Evolutionary conservation across 2,888 invertebrate species (phyloP), one percentile per base, ranked within the genome.

Genomic region (Chymomyza fuscimana): DNA sequence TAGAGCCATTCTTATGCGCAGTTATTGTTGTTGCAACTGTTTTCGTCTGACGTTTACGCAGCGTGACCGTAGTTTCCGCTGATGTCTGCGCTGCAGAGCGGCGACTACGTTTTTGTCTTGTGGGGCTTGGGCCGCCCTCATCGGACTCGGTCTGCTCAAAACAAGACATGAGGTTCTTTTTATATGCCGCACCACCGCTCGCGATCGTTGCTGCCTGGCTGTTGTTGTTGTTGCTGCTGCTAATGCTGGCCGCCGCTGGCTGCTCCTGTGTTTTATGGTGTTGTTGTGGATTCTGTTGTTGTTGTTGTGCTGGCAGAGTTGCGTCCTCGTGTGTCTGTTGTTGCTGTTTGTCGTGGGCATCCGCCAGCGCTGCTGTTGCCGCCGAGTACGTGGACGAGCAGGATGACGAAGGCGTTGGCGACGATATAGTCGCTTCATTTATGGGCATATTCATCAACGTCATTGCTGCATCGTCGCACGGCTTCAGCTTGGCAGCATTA

Each of bases 141-240:
- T 19, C 54, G 19, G 15, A 22, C 50, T 70, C 16, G 70, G 56
- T 46, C 61, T 86, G 87, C 66, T 90, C 91, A 70, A 91, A 91
- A 36, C 89, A 90, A 52, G 87, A 81, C 77, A 89, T 84, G 19
- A 91, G 84, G 81, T 92, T 92, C 75, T 91, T 91, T 67, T 90
- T 89, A 84, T 88, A 91, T 74, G 86, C 86, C 68, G 83, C 82
- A 71, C 85, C 85, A 73, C 71, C 73, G 74, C 75, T 79, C 69
- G 80, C 70, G 75, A 70, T 68, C 73, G 70, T 70, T 73, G 77
- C 74, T 77, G 67, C 77, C 65, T 36, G 65, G 67, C 32, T 76
- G 64, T 40, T 3, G 25, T 25, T 59, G 61, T 63, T 72, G 73
- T 4, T 62, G 77, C 69, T 79, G 76, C 70, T 76, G 82, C 60